Percentiles rank a stretch among this genome's conserved stretches.
Evolutionary conservation across 2,797 vertebrate genomes (phyloP).

Genomic region (Clamator glandarius): DNA sequence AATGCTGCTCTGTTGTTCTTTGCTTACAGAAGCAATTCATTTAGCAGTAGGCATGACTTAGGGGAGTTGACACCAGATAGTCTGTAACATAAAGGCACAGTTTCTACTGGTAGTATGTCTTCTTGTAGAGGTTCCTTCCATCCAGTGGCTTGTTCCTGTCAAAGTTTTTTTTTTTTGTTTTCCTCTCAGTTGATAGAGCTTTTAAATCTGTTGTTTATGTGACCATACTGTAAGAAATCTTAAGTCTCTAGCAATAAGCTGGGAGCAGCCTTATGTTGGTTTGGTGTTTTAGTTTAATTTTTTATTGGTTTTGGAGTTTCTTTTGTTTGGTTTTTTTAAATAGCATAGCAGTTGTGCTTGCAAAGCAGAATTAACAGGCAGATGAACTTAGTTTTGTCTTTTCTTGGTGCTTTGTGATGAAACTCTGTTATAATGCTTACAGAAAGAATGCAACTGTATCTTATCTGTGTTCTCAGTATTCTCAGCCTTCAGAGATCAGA

Average conservation of each 20-base stretch:
- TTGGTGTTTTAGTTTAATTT: background rate
- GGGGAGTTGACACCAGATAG: background rate
- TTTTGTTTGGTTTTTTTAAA: background rate
- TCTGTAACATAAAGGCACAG: background rate
- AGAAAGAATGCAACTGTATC: background rate
- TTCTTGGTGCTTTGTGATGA: background rate
- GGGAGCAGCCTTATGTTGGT: background rate
- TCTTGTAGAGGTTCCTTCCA: background rate
- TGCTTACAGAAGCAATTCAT: background rate
- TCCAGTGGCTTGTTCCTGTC: background rate
- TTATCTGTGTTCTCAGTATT: background rate
- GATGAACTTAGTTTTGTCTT: background rate
- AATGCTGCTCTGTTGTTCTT: background rate
- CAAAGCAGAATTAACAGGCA: background rate
- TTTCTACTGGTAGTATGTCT: background rate
- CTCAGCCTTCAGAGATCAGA: background rate
- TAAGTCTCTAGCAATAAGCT: background rate
- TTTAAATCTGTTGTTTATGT: background rate
- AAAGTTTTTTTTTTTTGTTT: background rate
- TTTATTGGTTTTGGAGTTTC: no score
- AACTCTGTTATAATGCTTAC: background rate
- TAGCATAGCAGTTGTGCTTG: background rate
- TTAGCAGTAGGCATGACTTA: background rate
- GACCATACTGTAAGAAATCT: background rate
- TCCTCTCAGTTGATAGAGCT: background rate